Base-by-base conservation (phyloP, 2,797 vertebrate genomes). In the Morus bassanus region DNA sequence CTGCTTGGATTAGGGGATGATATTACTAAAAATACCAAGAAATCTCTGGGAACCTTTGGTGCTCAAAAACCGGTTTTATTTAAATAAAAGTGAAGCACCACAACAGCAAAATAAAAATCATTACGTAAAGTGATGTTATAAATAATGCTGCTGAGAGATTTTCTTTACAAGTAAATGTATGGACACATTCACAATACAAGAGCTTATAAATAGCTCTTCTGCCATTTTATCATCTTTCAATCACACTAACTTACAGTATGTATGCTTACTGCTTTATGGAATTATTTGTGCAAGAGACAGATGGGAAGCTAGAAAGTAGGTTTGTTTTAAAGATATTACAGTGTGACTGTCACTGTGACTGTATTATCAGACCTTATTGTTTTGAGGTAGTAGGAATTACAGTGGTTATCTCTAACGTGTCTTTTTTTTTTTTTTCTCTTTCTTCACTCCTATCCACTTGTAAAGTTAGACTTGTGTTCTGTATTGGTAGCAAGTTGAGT, bases 211-310 rank as follows among this genome's bases (percentile, higher is more conserved):
- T 88, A 96, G 25, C 19, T 84, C 15, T 84, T 88, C 51, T 41
- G 51, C 28, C 22, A 89, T 89, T 93, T 94, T 94, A 50, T 93
- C 50, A 59, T 91, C 85, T 92, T 89, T 87, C 88, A 93, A 88
- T 93, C 92, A 93, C 51, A n/a, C 24, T 80, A 79, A 91, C 73
- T 85, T 95, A 57, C 39, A 57, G 48, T 53, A 63, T 39, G 30
- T 56, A n/a, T 57, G 54, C 23, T 83, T 67, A 43, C n/a, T 76
- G 67, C 77, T 86, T 79, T 91, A 56, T 57, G 37, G 59, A 95
- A 86, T 95, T 91, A 91, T 89, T 92, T 95, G 22, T 77, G 39
- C 10, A 56, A 46, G 56, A 84, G 67, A 53, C 50, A 94, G 79
- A 95, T 84, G 73, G 73, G 21, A 46, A 91, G 56, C 41, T 60